These are phyloP conservation scores for Leucoraja ocellata DNA, from an alignment of 2,797 vertebrate species.

Conservation along the genomic window DNA sequence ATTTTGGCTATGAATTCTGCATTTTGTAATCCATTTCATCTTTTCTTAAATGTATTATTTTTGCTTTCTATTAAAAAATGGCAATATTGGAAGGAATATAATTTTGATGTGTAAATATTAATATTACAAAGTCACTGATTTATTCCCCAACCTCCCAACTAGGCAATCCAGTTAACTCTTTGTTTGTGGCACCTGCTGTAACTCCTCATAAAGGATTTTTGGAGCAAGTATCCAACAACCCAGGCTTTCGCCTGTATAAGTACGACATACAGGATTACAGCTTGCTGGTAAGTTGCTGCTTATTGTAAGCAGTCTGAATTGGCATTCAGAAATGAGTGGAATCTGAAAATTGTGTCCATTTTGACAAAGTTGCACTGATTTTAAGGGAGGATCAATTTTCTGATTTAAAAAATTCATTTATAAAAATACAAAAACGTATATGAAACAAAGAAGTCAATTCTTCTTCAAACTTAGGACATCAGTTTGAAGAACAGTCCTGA, in stretches of 20 bases:
- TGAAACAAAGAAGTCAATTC: no score
- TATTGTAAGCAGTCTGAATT: no score
- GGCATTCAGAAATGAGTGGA: not conserved
- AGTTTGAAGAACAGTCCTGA: no score
- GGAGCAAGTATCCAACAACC: conserved; percentile 78
- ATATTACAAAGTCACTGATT: conserved; percentile 4
- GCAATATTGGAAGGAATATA: not conserved
- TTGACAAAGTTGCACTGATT: not conserved
- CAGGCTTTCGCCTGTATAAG: conserved; percentile 74
- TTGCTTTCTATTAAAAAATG: not conserved
- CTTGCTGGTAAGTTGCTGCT: conserved; percentile 64
- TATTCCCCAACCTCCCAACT: conserved; percentile 26
- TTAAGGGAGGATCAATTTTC: not conserved
- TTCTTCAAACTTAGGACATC: no score
- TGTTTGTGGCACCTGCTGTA: conserved; percentile 85
- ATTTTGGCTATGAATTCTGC: not conserved
- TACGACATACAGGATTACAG: conserved; percentile 61
- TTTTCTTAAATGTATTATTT: not conserved
- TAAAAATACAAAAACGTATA: not conserved
- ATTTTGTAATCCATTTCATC: not conserved
- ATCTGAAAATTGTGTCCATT: not conserved
- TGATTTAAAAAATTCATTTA: not conserved
- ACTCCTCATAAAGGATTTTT: conserved; percentile 71
- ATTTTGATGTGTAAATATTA: not conserved
- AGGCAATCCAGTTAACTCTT: conserved; percentile 75